A percentile compares a stretch with the other conserved stretches of the same genome.
Conservation (phyloP, 1,140 invertebrate species). For the Agraylea sexmaculata region DNA sequence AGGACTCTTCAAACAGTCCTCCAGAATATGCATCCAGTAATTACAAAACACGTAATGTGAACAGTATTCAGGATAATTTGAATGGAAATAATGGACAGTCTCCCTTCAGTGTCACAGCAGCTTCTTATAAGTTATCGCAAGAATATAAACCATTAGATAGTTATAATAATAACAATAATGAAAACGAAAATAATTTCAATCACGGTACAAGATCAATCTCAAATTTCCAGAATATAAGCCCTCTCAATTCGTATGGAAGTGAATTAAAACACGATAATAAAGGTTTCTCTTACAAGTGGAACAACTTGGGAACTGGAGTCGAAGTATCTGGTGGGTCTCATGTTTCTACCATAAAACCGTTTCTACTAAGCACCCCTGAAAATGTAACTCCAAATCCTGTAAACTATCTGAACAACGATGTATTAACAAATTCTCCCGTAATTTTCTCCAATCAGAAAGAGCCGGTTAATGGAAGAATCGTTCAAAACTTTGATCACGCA, state of each 20-base stretch:
- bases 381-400: slow-evolving; percentile 20
- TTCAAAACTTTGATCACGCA: slow-evolving; percentile 32
- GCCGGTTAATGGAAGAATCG: slow-evolving; percentile 6
- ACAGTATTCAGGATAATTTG: slow-evolving; percentile 23
- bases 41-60: slow-evolving; percentile 34
- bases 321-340: slow-evolving; percentile 15
- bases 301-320: slow-evolving; percentile 10
- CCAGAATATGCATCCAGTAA: slow-evolving; percentile 36
- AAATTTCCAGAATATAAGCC: too few relatives aligned
- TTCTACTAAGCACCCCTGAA: slow-evolving; percentile 5
- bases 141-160: slow-evolving; percentile 10
- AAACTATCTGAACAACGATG: slow-evolving; percentile 25
- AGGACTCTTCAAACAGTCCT: slow-evolving; percentile 22
- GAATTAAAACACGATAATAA: slow-evolving; percentile 24
- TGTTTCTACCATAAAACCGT: slow-evolving; percentile 8
- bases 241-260: too few relatives aligned
- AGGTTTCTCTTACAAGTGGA: slow-evolving; percentile 21
- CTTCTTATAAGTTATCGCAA: slow-evolving; percentile 14
- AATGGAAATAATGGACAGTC: slow-evolving; percentile 7
- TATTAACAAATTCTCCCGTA: slow-evolving; percentile 29
- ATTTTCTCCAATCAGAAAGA: slow-evolving; percentile 15
- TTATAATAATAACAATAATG: slow-evolving; percentile 8
- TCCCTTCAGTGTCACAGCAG: slow-evolving; percentile 5
- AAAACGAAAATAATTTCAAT: slow-evolving; percentile 8
- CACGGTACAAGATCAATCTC: too few relatives aligned